phyloP scores from a whole-genome alignment of 2,113 vertebrate species.

The Diphyllodes magnificus region DNA sequence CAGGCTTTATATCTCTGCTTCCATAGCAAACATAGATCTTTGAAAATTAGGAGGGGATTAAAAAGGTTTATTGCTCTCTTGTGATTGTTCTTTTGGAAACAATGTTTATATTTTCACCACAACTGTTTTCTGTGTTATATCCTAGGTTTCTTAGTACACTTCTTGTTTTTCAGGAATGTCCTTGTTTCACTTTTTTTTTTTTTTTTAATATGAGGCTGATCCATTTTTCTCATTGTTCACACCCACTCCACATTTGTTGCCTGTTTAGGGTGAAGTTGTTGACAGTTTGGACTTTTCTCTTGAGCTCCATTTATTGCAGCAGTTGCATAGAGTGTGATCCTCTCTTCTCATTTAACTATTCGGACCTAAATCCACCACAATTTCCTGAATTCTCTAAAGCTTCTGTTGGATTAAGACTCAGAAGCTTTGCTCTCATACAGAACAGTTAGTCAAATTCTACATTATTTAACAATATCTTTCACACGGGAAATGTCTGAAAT shows the following conservation, averaged over 20 bases:
- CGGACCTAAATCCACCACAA: not conserved
- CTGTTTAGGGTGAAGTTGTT: not conserved
- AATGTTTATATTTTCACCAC: not conserved
- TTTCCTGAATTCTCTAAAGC: not conserved
- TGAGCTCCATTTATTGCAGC: not conserved
- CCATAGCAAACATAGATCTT: conserved; percentile 9
- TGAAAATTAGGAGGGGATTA: conserved; percentile 56
- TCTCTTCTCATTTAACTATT: not conserved
- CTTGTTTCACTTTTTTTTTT: not conserved
- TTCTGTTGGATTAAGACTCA: not conserved
- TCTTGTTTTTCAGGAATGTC: not conserved
- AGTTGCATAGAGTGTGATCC: not conserved
- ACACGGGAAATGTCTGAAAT: not conserved
- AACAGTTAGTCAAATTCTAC: not conserved
- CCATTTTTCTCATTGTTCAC: not conserved
- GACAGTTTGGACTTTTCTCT: not conserved
- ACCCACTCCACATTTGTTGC: not conserved
- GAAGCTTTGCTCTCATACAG: not conserved
- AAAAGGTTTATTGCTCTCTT: not conserved
- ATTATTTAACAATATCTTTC: not conserved
- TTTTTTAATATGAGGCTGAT: not conserved
- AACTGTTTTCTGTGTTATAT: not conserved
- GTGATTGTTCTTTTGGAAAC: conserved; percentile 10
- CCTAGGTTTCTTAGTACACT: not conserved
- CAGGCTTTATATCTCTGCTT: conserved; percentile 46